Conservation (phyloP, 1,140 invertebrate species). For the Bursaphelenchus mucronatus region DNA sequence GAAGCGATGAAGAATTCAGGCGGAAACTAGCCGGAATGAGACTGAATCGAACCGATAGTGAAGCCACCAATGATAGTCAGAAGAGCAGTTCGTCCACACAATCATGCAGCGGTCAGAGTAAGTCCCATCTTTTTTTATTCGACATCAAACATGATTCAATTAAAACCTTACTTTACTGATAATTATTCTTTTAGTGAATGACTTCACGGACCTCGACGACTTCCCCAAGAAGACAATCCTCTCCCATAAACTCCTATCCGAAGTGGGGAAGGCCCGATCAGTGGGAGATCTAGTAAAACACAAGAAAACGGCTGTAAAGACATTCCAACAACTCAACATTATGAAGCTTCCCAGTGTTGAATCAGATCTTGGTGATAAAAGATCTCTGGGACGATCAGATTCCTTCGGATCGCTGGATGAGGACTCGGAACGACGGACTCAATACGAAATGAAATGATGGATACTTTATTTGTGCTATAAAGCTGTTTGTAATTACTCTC, state of each 20-base stretch:
- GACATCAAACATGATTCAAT: neutral
- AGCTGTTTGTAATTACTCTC: neutral
- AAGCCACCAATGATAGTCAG: slow-evolving; percentile 30
- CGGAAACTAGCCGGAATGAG: slow-evolving; percentile 26
- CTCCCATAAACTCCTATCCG: slow-evolving; percentile 31
- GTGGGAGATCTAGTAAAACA: slow-evolving; percentile 32
- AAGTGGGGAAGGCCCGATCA: slow-evolving; percentile 36
- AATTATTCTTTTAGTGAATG: slow-evolving; percentile 5
- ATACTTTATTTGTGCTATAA: neutral
- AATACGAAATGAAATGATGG: slow-evolving; percentile 1
- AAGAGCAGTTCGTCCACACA: slow-evolving; percentile 22
- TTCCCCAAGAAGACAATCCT: slow-evolving; percentile 25
- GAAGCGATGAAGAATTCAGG: slow-evolving; percentile 29
- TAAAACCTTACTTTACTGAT: too few species aligned
- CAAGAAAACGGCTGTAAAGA: slow-evolving; percentile 34
- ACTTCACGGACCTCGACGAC: slow-evolving; percentile 25
- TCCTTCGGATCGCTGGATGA: slow-evolving; percentile 3
- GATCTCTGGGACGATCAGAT: neutral
- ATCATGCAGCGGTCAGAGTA: slow-evolving; percentile 7
- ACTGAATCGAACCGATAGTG: slow-evolving; percentile 20
- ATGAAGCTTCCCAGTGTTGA: slow-evolving; percentile 35
- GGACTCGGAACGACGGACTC: neutral
- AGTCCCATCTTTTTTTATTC: neutral
- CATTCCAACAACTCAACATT: slow-evolving; percentile 39
- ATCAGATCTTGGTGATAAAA: slow-evolving; percentile 9